Conservation (phyloP, 2,888 invertebrate species). For the Mesorhabditis spiculigera region DNA sequence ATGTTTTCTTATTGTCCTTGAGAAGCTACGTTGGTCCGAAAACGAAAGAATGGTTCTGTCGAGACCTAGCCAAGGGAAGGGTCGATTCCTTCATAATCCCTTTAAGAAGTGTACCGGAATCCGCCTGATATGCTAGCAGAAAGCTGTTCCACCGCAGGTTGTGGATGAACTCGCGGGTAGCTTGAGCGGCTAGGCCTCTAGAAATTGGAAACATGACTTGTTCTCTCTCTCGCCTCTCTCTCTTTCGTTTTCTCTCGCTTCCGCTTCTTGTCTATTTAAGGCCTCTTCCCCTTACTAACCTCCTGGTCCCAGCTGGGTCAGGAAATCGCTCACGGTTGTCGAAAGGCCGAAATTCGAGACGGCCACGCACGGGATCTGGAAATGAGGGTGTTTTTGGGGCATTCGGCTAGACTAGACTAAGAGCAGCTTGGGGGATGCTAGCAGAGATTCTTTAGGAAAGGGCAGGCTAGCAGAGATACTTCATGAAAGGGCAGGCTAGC, state of each 20-base stretch:
- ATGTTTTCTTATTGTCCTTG: too few species aligned
- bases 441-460: too few species aligned
- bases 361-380: conserved; percentile 28
- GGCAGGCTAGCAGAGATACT: too few species aligned
- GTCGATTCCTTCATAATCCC: too few species aligned
- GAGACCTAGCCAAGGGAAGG: too few species aligned
- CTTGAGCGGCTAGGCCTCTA: conserved; percentile 27
- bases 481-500: too few species aligned
- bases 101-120: conserved; percentile 5
- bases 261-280: too few species aligned
- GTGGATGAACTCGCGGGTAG: conserved; percentile 39
- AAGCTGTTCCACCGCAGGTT: conserved; percentile 38
- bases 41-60: too few species aligned
- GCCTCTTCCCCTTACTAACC: not conserved
- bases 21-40: too few species aligned
- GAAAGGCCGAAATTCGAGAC: conserved; percentile 20
- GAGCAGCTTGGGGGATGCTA: not conserved
- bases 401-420: not conserved
- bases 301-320: conserved; percentile 30
- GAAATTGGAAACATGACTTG: conserved; percentile 1
- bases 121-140: conserved; percentile 36
- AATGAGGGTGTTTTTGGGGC: conserved; percentile 7
- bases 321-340: conserved; percentile 25
- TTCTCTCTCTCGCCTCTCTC: too few species aligned
- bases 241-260: too few species aligned